Evolutionary conservation across 1,140 invertebrate species (phyloP).

Genomic region (Bombus consobrinus): DNA sequence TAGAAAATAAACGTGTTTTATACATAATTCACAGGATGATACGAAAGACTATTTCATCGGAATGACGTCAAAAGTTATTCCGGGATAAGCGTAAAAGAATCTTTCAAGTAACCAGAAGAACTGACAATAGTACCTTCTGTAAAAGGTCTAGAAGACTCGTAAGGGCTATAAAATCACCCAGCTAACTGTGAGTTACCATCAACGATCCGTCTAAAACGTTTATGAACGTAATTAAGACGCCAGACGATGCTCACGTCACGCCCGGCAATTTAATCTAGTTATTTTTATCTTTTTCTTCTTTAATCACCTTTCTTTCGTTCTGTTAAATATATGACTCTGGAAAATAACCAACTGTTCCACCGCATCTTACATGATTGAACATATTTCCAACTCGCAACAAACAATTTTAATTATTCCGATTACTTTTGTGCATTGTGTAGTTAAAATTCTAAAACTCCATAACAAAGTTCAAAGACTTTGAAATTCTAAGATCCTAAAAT

Average conservation of each 20-base stretch:
- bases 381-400: background rate
- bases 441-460: background rate
- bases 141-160: constrained; percentile 1
- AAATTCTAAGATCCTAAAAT: background rate
- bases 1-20: background rate
- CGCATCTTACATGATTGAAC: background rate
- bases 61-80: constrained; percentile 34
- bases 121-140: constrained; percentile 35
- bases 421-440: background rate
- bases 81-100: constrained; percentile 16
- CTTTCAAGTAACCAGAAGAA: constrained; percentile 39
- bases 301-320: background rate
- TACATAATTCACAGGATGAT: background rate
- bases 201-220: constrained; percentile 58
- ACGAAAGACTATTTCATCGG: constrained; percentile 20
- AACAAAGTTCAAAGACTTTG: too few species aligned
- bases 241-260: constrained; percentile 71
- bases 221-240: constrained; percentile 75
- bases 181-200: constrained; percentile 50
- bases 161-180: constrained; percentile 50
- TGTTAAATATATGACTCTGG: constrained; percentile 1
- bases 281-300: constrained; percentile 39
- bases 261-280: constrained; percentile 63
- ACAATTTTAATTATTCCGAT: background rate
- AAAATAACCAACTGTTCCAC: constrained; percentile 5